A percentile compares a stretch with the other conserved stretches of the same genome.
Evolutionary conservation across 1,140 invertebrate species (phyloP).

Genomic region (Ceratosolen solmsi): DNA sequence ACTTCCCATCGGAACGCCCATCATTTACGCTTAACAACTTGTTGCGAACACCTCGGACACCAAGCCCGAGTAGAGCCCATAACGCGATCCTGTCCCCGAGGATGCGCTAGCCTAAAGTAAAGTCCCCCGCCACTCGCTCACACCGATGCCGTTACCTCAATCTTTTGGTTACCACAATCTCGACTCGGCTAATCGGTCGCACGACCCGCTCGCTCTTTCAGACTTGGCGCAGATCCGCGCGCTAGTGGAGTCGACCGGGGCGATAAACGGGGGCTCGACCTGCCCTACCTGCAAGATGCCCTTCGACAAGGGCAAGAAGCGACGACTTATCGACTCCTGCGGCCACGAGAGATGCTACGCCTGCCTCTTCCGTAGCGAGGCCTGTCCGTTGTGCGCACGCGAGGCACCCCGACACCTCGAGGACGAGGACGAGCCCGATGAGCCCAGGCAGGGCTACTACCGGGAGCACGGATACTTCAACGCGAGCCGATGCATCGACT

Average conservation of each 20-base stretch:
- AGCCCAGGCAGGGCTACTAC: conserved; percentile 53
- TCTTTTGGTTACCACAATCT: not conserved
- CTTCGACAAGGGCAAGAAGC: conserved; percentile 95
- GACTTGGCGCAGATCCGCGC: conserved; percentile 83
- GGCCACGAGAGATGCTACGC: conserved; percentile 95
- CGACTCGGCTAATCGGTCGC: not conserved
- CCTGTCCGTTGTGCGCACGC: conserved; percentile 85
- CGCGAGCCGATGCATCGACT: conserved; percentile 62
- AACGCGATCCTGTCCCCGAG: not conserved
- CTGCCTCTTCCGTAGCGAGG: conserved; percentile 92
- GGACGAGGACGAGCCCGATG: conserved; percentile 58
- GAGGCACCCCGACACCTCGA: conserved; percentile 53
- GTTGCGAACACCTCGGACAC: not conserved
- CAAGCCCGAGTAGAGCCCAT: not conserved
- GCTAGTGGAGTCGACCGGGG: conserved; percentile 78
- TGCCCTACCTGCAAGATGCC: conserved; percentile 92
- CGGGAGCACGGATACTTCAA: conserved; percentile 52
- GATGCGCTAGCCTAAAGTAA: not conserved
- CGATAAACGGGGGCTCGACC: conserved; percentile 76
- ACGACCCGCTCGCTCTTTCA: conserved; percentile 64
- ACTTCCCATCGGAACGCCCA: not conserved
- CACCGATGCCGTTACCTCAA: no score
- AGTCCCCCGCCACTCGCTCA: not conserved
- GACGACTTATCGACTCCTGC: conserved; percentile 93
- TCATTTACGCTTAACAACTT: not conserved